phyloP scores from a whole-genome alignment of 2,797 vertebrate genomes.

The Enteromius mattozi region DNA sequence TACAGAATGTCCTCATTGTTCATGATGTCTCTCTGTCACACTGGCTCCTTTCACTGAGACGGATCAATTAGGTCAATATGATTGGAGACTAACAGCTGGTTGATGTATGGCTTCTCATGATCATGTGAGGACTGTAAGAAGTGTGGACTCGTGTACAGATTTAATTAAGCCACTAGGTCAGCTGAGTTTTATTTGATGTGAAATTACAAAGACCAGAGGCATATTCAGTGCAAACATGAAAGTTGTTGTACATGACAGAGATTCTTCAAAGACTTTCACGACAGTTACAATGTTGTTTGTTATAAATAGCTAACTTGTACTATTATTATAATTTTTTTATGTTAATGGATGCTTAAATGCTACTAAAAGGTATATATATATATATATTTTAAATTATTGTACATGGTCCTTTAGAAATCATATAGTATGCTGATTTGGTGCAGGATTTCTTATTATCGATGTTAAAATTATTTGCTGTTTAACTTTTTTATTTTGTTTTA shows the following conservation, averaged over 20 bases:
- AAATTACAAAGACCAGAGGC: neutral
- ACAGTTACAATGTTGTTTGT: neutral
- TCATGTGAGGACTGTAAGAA: slow-evolving; percentile 24
- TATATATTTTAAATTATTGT: no score
- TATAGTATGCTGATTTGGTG: neutral
- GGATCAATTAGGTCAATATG: slow-evolving; percentile 24
- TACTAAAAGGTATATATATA: no score
- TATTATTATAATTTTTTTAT: no score
- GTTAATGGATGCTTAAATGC: no score
- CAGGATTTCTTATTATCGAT: neutral
- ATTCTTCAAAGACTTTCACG: neutral
- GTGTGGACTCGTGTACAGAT: slow-evolving; percentile 5
- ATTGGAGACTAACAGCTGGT: slow-evolving; percentile 60
- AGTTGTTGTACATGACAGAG: neutral
- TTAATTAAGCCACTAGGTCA: slow-evolving; percentile 13
- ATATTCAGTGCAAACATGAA: neutral
- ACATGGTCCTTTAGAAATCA: neutral
- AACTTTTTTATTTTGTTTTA: neutral
- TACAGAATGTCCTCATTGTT: slow-evolving; percentile 75
- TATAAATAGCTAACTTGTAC: neutral
- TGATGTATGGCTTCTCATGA: slow-evolving; percentile 54
- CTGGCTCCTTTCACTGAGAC: slow-evolving; percentile 64
- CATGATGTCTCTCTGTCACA: slow-evolving; percentile 64
- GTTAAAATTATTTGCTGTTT: neutral
- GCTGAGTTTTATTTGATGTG: neutral